Evolutionary conservation across 2,113 vertebrate species (phyloP), one percentile per base, ranked within the genome.

Genomic region (Prietella phreatophila): DNA sequence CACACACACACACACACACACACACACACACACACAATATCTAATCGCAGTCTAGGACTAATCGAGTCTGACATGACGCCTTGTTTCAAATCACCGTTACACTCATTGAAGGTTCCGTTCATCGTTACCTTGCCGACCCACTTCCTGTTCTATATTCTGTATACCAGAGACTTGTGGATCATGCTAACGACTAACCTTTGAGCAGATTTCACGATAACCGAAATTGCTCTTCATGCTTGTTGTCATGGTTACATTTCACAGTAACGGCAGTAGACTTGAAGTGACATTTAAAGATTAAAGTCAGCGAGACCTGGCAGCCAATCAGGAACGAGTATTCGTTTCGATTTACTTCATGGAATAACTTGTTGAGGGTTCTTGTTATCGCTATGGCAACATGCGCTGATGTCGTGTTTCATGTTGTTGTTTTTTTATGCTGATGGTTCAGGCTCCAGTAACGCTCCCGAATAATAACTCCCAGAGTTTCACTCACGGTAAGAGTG

Each of bases 31-130:
- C 71, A 17, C 42, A 63, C 15, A 42, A 42, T 42, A 63, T 33
- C 42, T 42, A 42, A 42, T 42, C 42, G 42, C 42, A 5, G 42
- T 42, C 42, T 42, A 42, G 69, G 69, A 20, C 69, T 73, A 73
- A 73, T 73, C 17, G 69, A 73, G 69, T 73, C 69, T 73, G 69
- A 73, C 39, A 73, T 73, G 69, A 71, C 33, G 69, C 69, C 30
- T 71, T 33, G 6, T 71, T 36, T 71, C 69, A 71, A 36, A 71
- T 36, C 69, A 36, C 30, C 33, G 36, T 71, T 71, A 71, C 15
- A 15, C 30, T 71, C 33, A 71, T 71, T 36, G 69, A 71, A 39
- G 69, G 30, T 39, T 33, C 20, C 67, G 67, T 69, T 36, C 36
- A 14, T 69, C 67, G 33, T 69, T 69, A 69, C 67, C 30, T n/a